These are phyloP conservation scores for Channa maculata DNA, from an alignment of 2,113 vertebrate species.

Conservation along the genomic window DNA sequence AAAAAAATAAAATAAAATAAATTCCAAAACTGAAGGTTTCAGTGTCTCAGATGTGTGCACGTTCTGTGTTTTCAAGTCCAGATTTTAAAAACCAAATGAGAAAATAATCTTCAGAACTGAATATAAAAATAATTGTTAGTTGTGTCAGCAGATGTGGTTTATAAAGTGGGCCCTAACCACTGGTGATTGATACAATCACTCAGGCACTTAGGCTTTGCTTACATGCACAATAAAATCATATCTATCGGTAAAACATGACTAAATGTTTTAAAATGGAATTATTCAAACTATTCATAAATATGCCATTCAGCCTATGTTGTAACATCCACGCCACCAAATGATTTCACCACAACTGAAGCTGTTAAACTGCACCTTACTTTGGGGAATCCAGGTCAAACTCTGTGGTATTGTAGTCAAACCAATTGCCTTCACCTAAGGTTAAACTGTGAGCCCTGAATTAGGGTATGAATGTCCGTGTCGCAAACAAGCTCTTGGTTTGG, in stretches of 20 bases:
- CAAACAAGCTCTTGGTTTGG: conserved; percentile 35
- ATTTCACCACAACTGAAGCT: background rate
- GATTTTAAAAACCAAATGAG: too few species aligned
- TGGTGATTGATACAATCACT: too few species aligned
- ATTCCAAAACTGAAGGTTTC: too few species aligned
- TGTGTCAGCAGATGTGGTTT: too few species aligned
- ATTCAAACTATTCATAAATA: background rate
- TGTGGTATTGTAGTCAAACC: background rate
- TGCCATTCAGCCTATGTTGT: background rate
- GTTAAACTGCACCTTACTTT: background rate
- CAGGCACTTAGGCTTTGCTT: too few species aligned
- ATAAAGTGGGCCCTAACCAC: too few species aligned
- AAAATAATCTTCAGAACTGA: too few species aligned
- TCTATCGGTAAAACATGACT: background rate
- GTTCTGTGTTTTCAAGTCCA: too few species aligned
- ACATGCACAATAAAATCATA: background rate
- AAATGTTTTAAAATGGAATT: too few species aligned
- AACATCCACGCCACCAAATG: background rate
- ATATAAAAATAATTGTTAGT: too few species aligned
- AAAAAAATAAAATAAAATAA: too few species aligned
- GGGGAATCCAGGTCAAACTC: background rate
- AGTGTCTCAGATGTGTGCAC: too few species aligned
- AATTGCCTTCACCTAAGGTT: background rate
- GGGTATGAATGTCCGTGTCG: background rate
- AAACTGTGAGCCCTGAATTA: background rate